Conservation (phyloP, 2,113 vertebrate species). For the Gnathonemus longibarbis region DNA sequence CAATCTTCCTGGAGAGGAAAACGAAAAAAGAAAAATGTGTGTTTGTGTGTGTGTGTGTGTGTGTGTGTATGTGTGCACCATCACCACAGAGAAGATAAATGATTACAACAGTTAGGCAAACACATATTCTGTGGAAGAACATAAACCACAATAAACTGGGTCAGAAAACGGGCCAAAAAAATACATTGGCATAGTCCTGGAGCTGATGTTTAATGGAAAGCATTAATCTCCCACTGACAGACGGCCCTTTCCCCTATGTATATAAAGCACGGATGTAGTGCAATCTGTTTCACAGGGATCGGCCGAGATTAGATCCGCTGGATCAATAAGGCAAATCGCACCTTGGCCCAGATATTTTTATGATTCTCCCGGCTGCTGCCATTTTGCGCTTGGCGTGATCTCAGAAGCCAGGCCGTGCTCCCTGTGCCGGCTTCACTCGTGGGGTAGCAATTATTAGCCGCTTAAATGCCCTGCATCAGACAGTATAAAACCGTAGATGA, state of each 20-base stretch:
- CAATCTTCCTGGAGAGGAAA: background rate
- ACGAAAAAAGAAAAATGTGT: background rate
- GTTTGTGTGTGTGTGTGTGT: background rate
- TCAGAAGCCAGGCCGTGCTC: background rate
- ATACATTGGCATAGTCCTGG: background rate
- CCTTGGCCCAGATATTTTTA: conserved; percentile 18
- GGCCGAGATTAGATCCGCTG: conserved; percentile 9
- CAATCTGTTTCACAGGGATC: conserved; percentile 16
- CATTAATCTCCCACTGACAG: conserved; percentile 18
- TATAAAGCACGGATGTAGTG: conserved; percentile 19
- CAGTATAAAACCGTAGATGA: background rate
- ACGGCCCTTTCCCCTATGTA: background rate
- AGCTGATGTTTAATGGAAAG: conserved; percentile 10
- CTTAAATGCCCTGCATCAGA: background rate
- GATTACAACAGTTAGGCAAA: conserved; percentile 2
- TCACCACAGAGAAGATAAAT: background rate
- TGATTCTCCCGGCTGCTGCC: background rate
- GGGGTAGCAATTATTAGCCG: background rate
- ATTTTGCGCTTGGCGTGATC: background rate
- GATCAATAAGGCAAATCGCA: conserved; percentile 22
- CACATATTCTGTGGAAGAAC: conserved; percentile 1
- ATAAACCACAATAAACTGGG: conserved; percentile 19
- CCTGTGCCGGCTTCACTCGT: background rate
- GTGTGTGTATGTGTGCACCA: background rate
- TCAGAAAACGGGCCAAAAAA: conserved; percentile 9